Evolutionary conservation across 2,797 vertebrate species (phyloP), one percentile per base, ranked within the genome.

Genomic region (Tenualosa thibaudeaui): DNA sequence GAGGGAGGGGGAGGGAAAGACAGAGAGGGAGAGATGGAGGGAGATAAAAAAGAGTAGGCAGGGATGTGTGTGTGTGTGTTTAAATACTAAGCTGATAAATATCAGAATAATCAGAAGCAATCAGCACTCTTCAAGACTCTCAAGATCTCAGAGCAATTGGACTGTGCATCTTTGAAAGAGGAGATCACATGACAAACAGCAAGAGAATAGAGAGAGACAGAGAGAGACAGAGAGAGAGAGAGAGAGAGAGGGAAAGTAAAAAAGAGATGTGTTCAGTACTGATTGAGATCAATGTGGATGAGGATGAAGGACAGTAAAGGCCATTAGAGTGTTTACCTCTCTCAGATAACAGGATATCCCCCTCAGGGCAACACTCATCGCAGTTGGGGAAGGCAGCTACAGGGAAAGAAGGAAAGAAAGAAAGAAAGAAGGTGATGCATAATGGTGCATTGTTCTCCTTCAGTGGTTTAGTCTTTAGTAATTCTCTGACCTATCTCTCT

Each of bases 341-440:
- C 96, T 96, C 89, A 98, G 94, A 91, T 98, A 98, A 90, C 96
- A 97, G 92, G 97, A 98, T 90, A 98, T 98, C 75, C 97, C 97
- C 91, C 97, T 94, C 86, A 98, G 92, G 0, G 97, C 97, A 0
- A 95, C 95, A 65, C 95, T 96, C 96, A 97, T 97, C 2, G 97
- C 96, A 3, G 97, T 96, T 0, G 97, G 97, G 1, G 97, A 98
- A 4, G 97, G 94, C 88, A 97, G 93, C 97, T 98, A 51, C 26
- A n/a, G 75, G 75, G 78, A 24, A 85, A 24, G 58, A n/a, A 24
- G 2, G 58, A 62, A 10, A 62, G n/a, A n/a, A 5, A 62, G 19
- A 31, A 13, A 81, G 56, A 71, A 26, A 53, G 81, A 43, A 54
- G 3, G 53, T 54, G 53, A 54, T 54, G 15, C 15, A 15, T 54